phyloP scores from a whole-genome alignment of 2,888 invertebrate genomes.

The Galeopsomyia nigrocyanea region DNA sequence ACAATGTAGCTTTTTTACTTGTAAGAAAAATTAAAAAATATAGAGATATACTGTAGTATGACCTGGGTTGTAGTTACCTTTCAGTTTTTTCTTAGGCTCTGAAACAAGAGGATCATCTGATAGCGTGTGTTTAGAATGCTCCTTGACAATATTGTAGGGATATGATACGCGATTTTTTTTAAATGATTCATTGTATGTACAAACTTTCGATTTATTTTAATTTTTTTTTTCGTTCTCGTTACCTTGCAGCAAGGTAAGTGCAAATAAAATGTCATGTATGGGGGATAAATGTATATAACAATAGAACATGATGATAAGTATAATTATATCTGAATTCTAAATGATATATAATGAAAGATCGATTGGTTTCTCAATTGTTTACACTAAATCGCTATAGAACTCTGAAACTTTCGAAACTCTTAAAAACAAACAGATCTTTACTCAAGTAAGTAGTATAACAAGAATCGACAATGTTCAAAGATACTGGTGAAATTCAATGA shows the following conservation, averaged over 20 bases:
- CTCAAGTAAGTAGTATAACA: constrained; percentile 12
- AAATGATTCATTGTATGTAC: too few relatives aligned
- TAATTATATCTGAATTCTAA: constrained; percentile 26
- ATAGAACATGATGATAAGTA: constrained; percentile 8
- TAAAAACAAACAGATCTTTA: constrained; percentile 25
- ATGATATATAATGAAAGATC: constrained; percentile 39
- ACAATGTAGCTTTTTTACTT: constrained; percentile 51
- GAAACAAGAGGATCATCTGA: constrained; percentile 78
- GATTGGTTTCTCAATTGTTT: constrained; percentile 35
- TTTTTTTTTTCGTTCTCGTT: neutral
- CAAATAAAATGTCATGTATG: constrained; percentile 22
- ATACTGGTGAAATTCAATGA: constrained; percentile 19
- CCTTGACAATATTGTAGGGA: constrained; percentile 61
- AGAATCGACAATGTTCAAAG: constrained; percentile 21
- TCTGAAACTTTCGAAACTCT: constrained; percentile 24
- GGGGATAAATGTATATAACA: constrained; percentile 23
- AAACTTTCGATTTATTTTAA: too few relatives aligned
- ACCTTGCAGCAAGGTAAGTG: constrained; percentile 31
- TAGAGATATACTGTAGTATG: constrained; percentile 59
- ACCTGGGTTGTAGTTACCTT: constrained; percentile 70
- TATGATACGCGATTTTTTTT: constrained; percentile 41
- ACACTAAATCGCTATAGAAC: constrained; percentile 44
- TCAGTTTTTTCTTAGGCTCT: constrained; percentile 86
- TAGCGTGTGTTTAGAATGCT: constrained; percentile 69
- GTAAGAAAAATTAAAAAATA: constrained; percentile 48